Conservation (phyloP, 2,113 vertebrate genomes). For the Corydoras sp. region DNA sequence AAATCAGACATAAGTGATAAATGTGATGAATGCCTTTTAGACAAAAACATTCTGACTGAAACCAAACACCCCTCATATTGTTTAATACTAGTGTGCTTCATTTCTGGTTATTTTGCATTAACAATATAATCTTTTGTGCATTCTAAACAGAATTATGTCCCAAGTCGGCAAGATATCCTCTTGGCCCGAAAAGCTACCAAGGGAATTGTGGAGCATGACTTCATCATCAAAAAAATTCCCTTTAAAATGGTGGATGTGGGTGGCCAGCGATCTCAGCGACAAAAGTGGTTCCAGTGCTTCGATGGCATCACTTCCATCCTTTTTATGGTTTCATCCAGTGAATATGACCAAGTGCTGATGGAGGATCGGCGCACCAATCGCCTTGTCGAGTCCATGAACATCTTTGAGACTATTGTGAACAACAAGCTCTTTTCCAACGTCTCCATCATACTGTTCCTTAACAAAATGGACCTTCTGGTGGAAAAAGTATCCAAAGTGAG, state of each 20-base stretch:
- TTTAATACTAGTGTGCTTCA: too few species aligned
- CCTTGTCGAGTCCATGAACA: slow-evolving; percentile 93
- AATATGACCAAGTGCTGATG: slow-evolving; percentile 95
- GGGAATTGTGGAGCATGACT: slow-evolving; percentile 95
- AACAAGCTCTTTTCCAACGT: slow-evolving; percentile 97
- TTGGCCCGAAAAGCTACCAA: slow-evolving; percentile 93
- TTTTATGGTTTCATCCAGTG: slow-evolving; percentile 95
- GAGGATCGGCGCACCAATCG: slow-evolving; percentile 94
- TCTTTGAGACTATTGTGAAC: slow-evolving; percentile 97
- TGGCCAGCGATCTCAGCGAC: slow-evolving; percentile 90
- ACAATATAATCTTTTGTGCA: background rate
- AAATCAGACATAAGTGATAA: too few species aligned
- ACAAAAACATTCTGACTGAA: too few species aligned
- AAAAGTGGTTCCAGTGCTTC: slow-evolving; percentile 98
- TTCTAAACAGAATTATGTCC: slow-evolving; percentile 78
- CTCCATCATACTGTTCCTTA: slow-evolving; percentile 97
- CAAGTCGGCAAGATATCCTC: slow-evolving; percentile 91
- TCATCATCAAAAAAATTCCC: slow-evolving; percentile 94
- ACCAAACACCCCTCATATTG: too few species aligned
- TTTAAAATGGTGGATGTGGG: slow-evolving; percentile 98
- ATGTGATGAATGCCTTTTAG: too few species aligned
- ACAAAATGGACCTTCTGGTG: slow-evolving; percentile 93
- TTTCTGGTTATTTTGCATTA: too few species aligned
- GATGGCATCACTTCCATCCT: slow-evolving; percentile 94
- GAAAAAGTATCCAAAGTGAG: slow-evolving; percentile 85